Base-by-base conservation (phyloP, 1,140 invertebrate species). In the Drosophila santomea region DNA sequence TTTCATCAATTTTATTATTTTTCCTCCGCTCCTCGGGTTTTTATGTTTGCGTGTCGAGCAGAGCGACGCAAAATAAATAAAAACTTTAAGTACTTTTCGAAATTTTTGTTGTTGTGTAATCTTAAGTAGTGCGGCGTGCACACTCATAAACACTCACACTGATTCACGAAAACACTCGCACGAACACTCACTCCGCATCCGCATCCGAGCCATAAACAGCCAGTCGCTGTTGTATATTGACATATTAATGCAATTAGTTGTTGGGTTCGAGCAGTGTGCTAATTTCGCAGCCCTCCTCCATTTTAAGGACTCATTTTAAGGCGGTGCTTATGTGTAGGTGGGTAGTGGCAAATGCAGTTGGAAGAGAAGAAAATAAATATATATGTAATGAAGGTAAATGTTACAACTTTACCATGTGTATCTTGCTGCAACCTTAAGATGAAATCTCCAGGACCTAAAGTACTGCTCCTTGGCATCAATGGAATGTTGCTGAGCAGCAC, bases 1-100 rank as follows among this genome's bases (percentile, higher is more conserved):
- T 76, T 66, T 79, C 80, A 75, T 83, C 71, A 79, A 83, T 84
- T 84, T 73, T 72, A 71, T 72, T 72, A 71, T 72, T 72, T 72
- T 72, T 58, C 44, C 58, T 72, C 52, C 50, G 47, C n/a, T 14
- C 20, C 59, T 62, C 52, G 44, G 60, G 63, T 73, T 88, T 88
- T 89, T 83, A 88, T 89, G 78, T 89, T 77, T 89, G 83, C 84
- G 75, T 88, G 84, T 89, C 84, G 83, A 88, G 75, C 64, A 66
- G 74, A 88, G 74, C 64, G 72, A 86, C 71, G 79, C 84, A 88
- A 88, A 88, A 88, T 88, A 88, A 88, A 88, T 89, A 88, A 88
- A 88, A 88, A 89, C 83, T 88, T 88, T 88, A 88, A 88, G 83
- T 88, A 88, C 83, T 88, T 88, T 88, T 88, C 76, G 84, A 89